A percentile compares a stretch with the other conserved stretches of the same genome.
Conservation (phyloP, 92 coral and sea anemone genomes). For the Micromussa lordhowensis region DNA sequence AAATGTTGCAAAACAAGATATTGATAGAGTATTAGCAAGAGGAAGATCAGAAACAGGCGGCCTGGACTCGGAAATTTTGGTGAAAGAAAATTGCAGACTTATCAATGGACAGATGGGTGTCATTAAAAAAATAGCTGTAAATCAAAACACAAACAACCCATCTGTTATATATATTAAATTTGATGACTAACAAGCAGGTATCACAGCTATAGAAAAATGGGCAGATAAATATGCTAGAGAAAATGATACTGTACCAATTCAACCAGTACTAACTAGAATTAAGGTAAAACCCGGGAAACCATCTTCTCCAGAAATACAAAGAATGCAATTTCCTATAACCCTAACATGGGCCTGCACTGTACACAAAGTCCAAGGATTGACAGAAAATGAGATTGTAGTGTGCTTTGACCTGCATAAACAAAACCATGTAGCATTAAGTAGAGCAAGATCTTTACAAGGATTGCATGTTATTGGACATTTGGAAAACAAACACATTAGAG, state of each 20-base stretch:
- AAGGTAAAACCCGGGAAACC: conserved; percentile 63
- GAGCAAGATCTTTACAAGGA: neutral
- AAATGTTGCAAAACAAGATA: conserved; percentile 63
- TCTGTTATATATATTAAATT: conserved; percentile 56
- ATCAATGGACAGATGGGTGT: no score
- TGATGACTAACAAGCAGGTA: conserved; percentile 68
- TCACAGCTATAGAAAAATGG: conserved; percentile 22
- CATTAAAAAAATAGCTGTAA: conserved; percentile 4
- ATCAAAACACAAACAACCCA: conserved; percentile 51
- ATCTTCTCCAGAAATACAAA: conserved; percentile 72
- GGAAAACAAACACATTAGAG: no score
- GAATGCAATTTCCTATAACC: conserved; percentile 59
- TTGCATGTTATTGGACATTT: no score
- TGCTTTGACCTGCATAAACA: conserved; percentile 66
- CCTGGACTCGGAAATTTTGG: conserved; percentile 61
- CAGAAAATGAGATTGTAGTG: conserved; percentile 61
- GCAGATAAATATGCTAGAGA: conserved; percentile 51
- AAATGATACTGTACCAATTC: conserved; percentile 54
- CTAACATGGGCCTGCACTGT: no score
- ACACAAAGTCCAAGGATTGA: conserved; percentile 41
- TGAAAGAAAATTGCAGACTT: conserved; percentile 36
- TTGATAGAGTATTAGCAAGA: conserved; percentile 61
- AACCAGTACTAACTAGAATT: conserved; percentile 69
- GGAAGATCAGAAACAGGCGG: conserved; percentile 75
- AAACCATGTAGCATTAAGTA: neutral